Percentiles rank a stretch among this genome's conserved stretches.
Conservation (phyloP, 2,888 invertebrate genomes). For the Epinotia nisella region DNA sequence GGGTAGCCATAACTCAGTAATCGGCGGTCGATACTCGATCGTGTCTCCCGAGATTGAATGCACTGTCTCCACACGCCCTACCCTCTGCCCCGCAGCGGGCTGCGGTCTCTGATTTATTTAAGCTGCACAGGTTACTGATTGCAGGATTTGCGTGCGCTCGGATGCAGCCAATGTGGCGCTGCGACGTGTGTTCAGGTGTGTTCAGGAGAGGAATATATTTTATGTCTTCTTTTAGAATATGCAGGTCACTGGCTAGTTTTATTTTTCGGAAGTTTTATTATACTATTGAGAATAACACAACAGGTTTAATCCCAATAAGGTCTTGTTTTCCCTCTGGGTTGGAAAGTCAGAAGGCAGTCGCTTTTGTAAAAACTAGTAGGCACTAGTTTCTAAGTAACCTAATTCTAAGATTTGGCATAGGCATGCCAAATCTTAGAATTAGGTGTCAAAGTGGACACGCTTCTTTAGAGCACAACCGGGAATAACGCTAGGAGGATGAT, state of each 20-base stretch:
- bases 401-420: no score
- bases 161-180: constrained; percentile 24
- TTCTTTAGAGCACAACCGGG: no score
- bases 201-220: constrained; percentile 13
- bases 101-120: constrained; percentile 42
- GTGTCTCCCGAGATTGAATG: constrained; percentile 51
- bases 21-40: constrained; percentile 51
- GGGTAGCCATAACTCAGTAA: constrained; percentile 43
- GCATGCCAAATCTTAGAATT: no score
- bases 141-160: constrained; percentile 35
- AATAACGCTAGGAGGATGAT: no score
- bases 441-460: no score
- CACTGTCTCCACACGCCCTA: constrained; percentile 48
- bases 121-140: constrained; percentile 42
- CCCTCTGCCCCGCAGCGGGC: constrained; percentile 14
- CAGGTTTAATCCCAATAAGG: no score
- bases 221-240: background rate
- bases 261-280: background rate
- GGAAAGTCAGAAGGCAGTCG: no score
- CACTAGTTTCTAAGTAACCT: no score
- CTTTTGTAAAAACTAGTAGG: no score
- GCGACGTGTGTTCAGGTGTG: constrained; percentile 26
- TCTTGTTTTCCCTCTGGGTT: no score
- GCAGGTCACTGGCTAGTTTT: background rate
- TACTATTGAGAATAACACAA: no score